phyloP scores from a whole-genome alignment of 2,113 vertebrate species.

The Apeltes quadracus region DNA sequence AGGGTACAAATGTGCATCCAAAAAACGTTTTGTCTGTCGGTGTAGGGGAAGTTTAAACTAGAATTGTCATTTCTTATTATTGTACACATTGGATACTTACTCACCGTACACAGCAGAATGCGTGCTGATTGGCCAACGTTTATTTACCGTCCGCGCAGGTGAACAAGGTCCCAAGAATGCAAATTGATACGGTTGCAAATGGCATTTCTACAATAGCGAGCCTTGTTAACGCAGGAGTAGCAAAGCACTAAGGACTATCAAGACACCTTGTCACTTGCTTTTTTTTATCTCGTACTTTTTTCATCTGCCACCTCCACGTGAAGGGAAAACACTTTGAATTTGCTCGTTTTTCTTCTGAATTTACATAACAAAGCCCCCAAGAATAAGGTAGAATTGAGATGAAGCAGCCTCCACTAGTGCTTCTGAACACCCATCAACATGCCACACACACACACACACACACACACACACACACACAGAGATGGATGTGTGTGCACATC shows the following conservation, averaged over 20 bases:
- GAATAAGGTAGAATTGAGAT: slow-evolving; percentile 94
- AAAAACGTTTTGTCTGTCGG: slow-evolving; percentile 2
- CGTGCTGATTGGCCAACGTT: slow-evolving; percentile 40
- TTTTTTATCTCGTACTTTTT: slow-evolving; percentile 71
- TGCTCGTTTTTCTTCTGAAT: slow-evolving; percentile 90
- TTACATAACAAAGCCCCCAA: slow-evolving; percentile 99
- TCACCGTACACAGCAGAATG: slow-evolving; percentile 22
- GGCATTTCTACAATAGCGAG: slow-evolving; percentile 95
- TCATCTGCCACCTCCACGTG: slow-evolving; percentile 91
- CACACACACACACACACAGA: slow-evolving; percentile 50
- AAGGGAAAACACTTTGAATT: slow-evolving; percentile 97
- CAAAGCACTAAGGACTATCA: slow-evolving; percentile 95
- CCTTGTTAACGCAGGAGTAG: slow-evolving; percentile 93
- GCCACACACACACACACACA: slow-evolving; percentile 52
- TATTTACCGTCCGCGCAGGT: slow-evolving; percentile 12
- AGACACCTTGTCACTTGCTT: slow-evolving; percentile 92
- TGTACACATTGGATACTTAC: slow-evolving; percentile 9
- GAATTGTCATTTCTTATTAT: slow-evolving; percentile 40
- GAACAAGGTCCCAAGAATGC: slow-evolving; percentile 85
- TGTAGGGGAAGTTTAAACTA: neutral
- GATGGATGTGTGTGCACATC: slow-evolving; percentile 32
- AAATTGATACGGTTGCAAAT: slow-evolving; percentile 92
- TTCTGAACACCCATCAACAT: slow-evolving; percentile 74
- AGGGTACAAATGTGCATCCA: slow-evolving; percentile 2
- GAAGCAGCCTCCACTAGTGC: slow-evolving; percentile 77